Evolutionary conservation across 2,888 invertebrate genomes (phyloP).

Genomic region (Dryocosmus kuriphilus): DNA sequence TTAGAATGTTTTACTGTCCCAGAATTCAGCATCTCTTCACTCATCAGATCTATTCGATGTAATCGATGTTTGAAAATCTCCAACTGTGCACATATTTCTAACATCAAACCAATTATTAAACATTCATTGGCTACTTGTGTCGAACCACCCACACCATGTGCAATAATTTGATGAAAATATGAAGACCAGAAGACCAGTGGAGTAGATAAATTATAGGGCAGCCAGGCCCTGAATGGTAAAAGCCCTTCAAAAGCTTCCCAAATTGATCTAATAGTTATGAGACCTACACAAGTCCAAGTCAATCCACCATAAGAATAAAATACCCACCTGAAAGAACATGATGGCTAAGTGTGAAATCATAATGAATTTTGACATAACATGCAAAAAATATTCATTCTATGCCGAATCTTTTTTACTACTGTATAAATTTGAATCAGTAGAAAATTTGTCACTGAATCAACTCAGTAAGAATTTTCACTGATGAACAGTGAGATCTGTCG

Average conservation of each 20-base stretch:
- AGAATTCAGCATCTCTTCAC: background rate
- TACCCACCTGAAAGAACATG: slow-evolving; percentile 25
- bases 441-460: too few relatives aligned
- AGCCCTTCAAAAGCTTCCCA: slow-evolving; percentile 47
- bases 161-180: slow-evolving; percentile 57
- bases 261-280: slow-evolving; percentile 48
- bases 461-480: too few relatives aligned
- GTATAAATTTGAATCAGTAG: too few relatives aligned
- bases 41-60: slow-evolving; percentile 28
- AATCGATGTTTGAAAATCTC: slow-evolving; percentile 54
- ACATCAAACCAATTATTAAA: slow-evolving; percentile 56
- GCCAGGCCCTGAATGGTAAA: slow-evolving; percentile 58
- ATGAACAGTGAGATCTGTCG: too few relatives aligned
- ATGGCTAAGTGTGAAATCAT: too few relatives aligned
- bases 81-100: slow-evolving; percentile 55
- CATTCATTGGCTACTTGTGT: slow-evolving; percentile 58
- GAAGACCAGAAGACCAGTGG: slow-evolving; percentile 50
- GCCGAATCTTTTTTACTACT: too few relatives aligned
- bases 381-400: too few relatives aligned
- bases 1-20: background rate
- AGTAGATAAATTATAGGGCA: slow-evolving; percentile 53
- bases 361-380: too few relatives aligned
- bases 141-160: slow-evolving; percentile 49
- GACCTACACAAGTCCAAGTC: slow-evolving; percentile 45
- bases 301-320: slow-evolving; percentile 45